Conservation (phyloP, 1,140 invertebrate species). For the Glossosoma conforme region DNA sequence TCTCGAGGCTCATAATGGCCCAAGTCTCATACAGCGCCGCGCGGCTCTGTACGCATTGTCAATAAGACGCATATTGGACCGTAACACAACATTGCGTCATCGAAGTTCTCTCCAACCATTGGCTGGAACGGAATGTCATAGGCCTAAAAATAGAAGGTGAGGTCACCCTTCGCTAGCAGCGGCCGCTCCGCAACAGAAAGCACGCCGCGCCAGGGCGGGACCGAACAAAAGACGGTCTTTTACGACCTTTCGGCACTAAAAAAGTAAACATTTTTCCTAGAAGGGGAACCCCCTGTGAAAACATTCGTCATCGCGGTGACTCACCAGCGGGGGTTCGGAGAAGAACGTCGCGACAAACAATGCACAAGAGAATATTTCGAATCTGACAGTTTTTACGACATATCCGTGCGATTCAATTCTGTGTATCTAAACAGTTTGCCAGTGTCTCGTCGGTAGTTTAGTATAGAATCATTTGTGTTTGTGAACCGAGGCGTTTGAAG, state of each 20-base stretch:
- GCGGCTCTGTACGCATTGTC: too few relatives aligned
- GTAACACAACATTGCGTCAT: constrained; percentile 18
- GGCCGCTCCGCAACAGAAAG: constrained; percentile 10
- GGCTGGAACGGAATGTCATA: constrained; percentile 20
- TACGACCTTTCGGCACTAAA: constrained; percentile 17
- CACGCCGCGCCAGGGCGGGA: too few relatives aligned
- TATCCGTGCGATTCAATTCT: neutral
- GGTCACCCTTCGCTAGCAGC: constrained; percentile 19
- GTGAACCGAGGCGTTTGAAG: constrained; percentile 4
- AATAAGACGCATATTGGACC: too few relatives aligned
- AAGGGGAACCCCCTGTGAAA: constrained; percentile 26
- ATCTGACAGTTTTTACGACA: neutral
- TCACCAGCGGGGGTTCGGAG: constrained; percentile 14
- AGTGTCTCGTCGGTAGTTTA: too few relatives aligned
- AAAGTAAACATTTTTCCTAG: constrained; percentile 22
- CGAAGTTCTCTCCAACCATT: constrained; percentile 14
- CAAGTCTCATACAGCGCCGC: too few relatives aligned
- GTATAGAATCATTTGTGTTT: constrained; percentile 7
- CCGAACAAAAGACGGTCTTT: neutral
- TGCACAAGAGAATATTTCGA: neutral
- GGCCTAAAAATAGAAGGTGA: constrained; percentile 23
- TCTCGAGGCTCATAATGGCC: too few relatives aligned
- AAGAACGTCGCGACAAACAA: constrained; percentile 9
- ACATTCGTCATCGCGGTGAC: constrained; percentile 22
- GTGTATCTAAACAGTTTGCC: too few relatives aligned